Base-by-base conservation (phyloP, 1,140 invertebrate species). In the Rhopalosiphum maidis region DNA sequence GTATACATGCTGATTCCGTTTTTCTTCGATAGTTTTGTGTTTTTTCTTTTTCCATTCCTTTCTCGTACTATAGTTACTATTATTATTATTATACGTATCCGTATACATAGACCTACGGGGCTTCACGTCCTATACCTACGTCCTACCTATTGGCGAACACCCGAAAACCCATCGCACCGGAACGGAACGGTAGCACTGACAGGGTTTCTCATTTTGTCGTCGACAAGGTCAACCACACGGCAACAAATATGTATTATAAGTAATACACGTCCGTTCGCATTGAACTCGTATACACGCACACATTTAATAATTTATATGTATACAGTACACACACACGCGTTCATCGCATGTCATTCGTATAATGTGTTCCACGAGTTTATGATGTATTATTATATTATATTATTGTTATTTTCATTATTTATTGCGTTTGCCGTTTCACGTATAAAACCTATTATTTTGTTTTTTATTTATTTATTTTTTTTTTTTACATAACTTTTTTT, bases 151-250 rank as follows among this genome's bases (percentile, higher is more conserved):
- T 93, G 48, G 82, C 91, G 82, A 93, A 55, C 91, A 93, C 82
- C 91, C 91, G 91, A 93, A 93, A 93, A 93, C 77, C 48, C 91
- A 83, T 46, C 82, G 35, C 48, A 86, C 77, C 91, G 91, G 77
- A 85, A 92, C 91, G 77, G 48, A 54, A 93, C 89, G 55, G 89
- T 90, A 90, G 89, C 89, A 90, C 30, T 55, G 41, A 23, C 91
- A 93, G 91, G 91, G 91, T 54, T 93, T 93, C 77, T 93, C 91
- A 85, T 93, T 54, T 54, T 93, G 41, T 93, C 68, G 60, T 41
- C 48, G n/a, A 37, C 90, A 91, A 93, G 91, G 91, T 93, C 89
- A 90, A 90, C 89, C n/a, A 43, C 54, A 68, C 15, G 37, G 46
- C 48, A 89, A 54, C 41, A 87, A 48, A 87, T 25, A 87, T 60